Conservation (phyloP, 2,113 vertebrate species). For the Chascanopsetta lugubris region DNA sequence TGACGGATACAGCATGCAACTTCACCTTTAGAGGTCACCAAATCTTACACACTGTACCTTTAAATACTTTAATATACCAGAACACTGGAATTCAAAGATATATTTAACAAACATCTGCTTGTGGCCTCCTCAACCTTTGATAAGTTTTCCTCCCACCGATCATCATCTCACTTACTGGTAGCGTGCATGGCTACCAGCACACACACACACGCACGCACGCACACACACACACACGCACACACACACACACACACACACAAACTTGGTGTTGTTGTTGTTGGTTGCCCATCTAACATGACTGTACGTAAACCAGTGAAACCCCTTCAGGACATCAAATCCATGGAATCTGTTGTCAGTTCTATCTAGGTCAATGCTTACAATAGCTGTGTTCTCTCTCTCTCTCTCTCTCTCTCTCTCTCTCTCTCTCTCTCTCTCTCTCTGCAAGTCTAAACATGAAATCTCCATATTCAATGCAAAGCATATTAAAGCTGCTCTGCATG, state of each 20-base stretch:
- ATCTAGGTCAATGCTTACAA: conserved; percentile 85
- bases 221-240: neutral
- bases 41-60: too few species aligned
- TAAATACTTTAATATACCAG: too few species aligned
- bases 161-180: conserved; percentile 46
- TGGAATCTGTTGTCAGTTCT: conserved; percentile 79
- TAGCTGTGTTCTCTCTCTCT: conserved; percentile 67
- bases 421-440: conserved; percentile 23
- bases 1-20: too few species aligned
- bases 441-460: conserved; percentile 62
- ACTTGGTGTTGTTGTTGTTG: conserved; percentile 63
- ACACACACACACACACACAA: conserved; percentile 10
- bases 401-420: conserved; percentile 43
- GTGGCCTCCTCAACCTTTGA: conserved; percentile 46
- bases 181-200: conserved; percentile 53
- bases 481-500: conserved; percentile 57
- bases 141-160: conserved; percentile 51
- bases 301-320: conserved; percentile 80
- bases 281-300: conserved; percentile 74
- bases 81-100: too few species aligned
- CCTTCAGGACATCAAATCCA: conserved; percentile 81
- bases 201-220: conserved; percentile 25
- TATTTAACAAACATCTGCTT: too few species aligned
- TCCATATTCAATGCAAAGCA: conserved; percentile 16
- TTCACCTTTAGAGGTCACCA: too few species aligned